phyloP scores from a whole-genome alignment of 2,888 invertebrate genomes.

The Orthosia cruda region DNA sequence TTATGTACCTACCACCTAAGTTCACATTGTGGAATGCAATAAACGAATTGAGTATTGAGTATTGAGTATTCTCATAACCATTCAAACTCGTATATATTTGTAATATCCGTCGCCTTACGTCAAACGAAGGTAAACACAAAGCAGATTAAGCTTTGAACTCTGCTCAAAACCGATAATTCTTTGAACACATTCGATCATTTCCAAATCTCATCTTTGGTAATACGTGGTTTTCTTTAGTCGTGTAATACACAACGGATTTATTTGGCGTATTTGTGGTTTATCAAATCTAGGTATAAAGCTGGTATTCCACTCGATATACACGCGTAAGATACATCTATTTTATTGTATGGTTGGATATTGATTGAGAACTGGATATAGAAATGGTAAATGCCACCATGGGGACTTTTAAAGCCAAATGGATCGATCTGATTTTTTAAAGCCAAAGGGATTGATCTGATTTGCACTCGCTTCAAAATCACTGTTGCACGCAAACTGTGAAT shows the following conservation, averaged over 20 bases:
- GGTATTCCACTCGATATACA: not conserved
- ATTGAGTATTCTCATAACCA: too few species aligned
- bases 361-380: not conserved
- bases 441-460: not conserved
- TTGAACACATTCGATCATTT: constrained; percentile 41
- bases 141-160: constrained; percentile 9
- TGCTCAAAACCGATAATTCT: constrained; percentile 5
- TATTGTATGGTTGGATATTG: not conserved
- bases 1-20: too few species aligned
- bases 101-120: not conserved
- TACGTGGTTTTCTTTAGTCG: not conserved
- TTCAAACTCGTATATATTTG: too few species aligned
- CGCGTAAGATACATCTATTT: not conserved
- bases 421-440: too few species aligned
- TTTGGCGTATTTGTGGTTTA: constrained; percentile 25
- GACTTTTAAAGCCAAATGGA: too few species aligned
- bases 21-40: too few species aligned
- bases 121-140: constrained; percentile 18
- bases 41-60: too few species aligned
- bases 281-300: constrained; percentile 7
- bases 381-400: not conserved
- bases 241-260: constrained; percentile 31
- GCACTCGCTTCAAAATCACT: constrained; percentile 10
- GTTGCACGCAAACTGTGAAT: constrained; percentile 43
- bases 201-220: constrained; percentile 33